Evolutionary conservation across 2,888 invertebrate genomes (phyloP).

Genomic region (Chalcosyrphus nemorum): DNA sequence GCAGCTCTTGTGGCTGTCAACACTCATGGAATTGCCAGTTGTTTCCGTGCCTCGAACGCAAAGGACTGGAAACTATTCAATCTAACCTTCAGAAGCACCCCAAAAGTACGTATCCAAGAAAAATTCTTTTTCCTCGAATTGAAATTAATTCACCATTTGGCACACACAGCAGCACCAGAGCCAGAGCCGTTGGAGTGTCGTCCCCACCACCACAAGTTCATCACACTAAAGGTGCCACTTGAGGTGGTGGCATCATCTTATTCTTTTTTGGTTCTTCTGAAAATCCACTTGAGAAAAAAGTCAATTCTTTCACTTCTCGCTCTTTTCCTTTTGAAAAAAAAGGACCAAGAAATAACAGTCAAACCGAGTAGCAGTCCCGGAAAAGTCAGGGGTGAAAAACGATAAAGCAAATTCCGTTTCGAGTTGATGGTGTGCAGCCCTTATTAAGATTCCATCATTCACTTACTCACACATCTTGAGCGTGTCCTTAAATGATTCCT

Average conservation of each 20-base stretch:
- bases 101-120: background rate
- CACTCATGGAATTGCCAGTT: too few species aligned
- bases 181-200: too few species aligned
- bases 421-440: conserved; percentile 31
- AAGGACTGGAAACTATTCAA: too few species aligned
- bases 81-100: background rate
- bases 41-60: too few species aligned
- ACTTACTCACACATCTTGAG: conserved; percentile 53
- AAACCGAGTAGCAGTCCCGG: too few species aligned
- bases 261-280: conserved; percentile 9
- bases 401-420: conserved; percentile 43
- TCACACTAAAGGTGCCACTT: conserved; percentile 50
- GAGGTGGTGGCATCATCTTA: conserved; percentile 61
- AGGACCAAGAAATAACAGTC: background rate
- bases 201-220: conserved; percentile 48
- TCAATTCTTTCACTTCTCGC: conserved; percentile 39
- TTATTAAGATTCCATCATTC: conserved; percentile 61
- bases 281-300: conserved; percentile 56
- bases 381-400: conserved; percentile 10
- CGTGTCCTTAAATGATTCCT: conserved; percentile 57
- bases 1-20: too few species aligned
- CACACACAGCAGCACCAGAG: background rate
- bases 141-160: conserved; percentile 53
- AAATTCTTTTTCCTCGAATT: too few species aligned
- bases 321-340: conserved; percentile 33